These are phyloP conservation scores for Macrosoma leucophasiata DNA, from an alignment of 2,888 invertebrate genomes.

Conservation along the genomic window DNA sequence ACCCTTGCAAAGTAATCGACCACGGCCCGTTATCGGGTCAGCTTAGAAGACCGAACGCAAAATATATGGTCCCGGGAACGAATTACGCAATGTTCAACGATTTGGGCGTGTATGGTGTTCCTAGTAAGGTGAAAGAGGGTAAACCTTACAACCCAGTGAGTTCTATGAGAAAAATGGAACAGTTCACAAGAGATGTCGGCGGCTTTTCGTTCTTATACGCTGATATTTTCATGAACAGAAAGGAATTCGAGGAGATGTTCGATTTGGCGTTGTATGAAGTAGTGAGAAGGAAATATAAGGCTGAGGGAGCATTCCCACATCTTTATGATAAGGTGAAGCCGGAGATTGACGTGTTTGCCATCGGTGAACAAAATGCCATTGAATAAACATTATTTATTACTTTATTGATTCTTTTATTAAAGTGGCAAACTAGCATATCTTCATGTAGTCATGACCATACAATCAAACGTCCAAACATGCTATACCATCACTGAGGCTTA, in stretches of 20 bases:
- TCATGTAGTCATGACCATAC: too few relatives aligned
- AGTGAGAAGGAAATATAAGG: slow-evolving; percentile 76
- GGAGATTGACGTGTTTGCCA: slow-evolving; percentile 78
- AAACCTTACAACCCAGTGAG: slow-evolving; percentile 77
- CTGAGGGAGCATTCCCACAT: slow-evolving; percentile 78
- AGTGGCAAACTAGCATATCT: too few relatives aligned
- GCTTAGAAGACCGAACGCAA: slow-evolving; percentile 68
- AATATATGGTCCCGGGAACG: slow-evolving; percentile 78
- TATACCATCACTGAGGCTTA: too few relatives aligned
- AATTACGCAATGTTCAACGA: slow-evolving; percentile 83
- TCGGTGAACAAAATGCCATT: slow-evolving; percentile 59
- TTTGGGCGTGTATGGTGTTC: slow-evolving; percentile 81
- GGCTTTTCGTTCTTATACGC: slow-evolving; percentile 82
- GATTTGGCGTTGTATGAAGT: slow-evolving; percentile 78
- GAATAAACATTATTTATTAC: slow-evolving; percentile 11
- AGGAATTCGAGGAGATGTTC: slow-evolving; percentile 81
- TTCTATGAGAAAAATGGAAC: slow-evolving; percentile 82
- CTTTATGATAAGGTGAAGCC: slow-evolving; percentile 81
- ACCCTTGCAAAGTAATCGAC: slow-evolving; percentile 80
- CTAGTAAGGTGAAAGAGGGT: slow-evolving; percentile 77
- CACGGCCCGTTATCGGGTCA: slow-evolving; percentile 77
- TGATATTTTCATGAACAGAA: slow-evolving; percentile 80
- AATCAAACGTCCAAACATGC: too few relatives aligned
- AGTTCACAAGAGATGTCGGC: slow-evolving; percentile 80
- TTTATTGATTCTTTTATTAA: neutral